Evolutionary conservation across 2,888 invertebrate species (phyloP).

Genomic region (Rotaria sp.): DNA sequence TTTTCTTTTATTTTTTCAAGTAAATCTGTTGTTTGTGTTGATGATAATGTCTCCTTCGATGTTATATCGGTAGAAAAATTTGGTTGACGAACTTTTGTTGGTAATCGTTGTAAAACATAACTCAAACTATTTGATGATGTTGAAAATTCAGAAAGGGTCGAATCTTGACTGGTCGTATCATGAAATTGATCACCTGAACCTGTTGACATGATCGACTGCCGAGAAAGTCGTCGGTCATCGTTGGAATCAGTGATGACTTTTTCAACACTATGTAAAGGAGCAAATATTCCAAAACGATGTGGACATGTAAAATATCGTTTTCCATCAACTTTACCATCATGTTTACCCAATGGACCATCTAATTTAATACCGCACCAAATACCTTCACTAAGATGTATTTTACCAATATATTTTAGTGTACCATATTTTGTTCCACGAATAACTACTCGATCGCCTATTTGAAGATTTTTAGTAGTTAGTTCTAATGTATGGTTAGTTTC

Average conservation of each 20-base stretch:
- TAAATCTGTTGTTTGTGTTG: background rate
- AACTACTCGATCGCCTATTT: constrained; percentile 87
- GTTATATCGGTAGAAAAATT: no score
- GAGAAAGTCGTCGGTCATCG: background rate
- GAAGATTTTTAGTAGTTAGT: constrained; percentile 64
- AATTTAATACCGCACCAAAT: constrained; percentile 63
- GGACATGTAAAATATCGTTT: constrained; percentile 35
- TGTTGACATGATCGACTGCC: background rate
- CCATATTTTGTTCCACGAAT: constrained; percentile 54
- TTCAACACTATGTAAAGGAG: background rate
- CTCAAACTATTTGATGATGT: background rate
- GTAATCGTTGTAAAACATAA: background rate
- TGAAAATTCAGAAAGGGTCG: background rate
- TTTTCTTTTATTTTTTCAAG: background rate
- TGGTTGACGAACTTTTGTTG: background rate
- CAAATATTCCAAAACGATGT: constrained; percentile 2
- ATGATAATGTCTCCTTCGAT: background rate
- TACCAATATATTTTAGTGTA: constrained; percentile 70
- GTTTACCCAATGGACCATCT: constrained; percentile 37
- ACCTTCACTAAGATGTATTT: constrained; percentile 80
- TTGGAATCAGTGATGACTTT: background rate
- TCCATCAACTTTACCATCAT: constrained; percentile 35
- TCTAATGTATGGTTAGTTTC: no score
- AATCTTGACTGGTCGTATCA: background rate
- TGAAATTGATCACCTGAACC: background rate